Evolutionary conservation across 2,797 vertebrate genomes (phyloP).

Genomic region (Carapus acus): DNA sequence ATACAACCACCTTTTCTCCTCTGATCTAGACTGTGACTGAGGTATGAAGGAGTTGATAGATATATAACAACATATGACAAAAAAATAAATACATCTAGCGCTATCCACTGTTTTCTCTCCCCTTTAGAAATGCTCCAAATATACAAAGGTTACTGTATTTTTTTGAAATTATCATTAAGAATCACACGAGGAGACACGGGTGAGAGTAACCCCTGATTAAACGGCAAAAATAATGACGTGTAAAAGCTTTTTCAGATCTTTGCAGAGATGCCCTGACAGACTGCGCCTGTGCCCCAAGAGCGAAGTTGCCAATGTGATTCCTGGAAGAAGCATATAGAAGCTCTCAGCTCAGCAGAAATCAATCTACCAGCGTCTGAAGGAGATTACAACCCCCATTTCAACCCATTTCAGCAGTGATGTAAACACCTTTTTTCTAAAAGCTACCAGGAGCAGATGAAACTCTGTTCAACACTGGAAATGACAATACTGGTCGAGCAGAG

Average conservation of each 20-base stretch:
- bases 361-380: slow-evolving; percentile 48
- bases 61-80: too few relatives aligned
- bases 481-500: slow-evolving; percentile 53
- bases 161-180: too few relatives aligned
- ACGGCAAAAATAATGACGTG: neutral
- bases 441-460: slow-evolving; percentile 40
- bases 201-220: too few relatives aligned
- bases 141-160: too few relatives aligned
- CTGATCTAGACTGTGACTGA: too few relatives aligned
- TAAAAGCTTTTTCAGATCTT: slow-evolving; percentile 21
- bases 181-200: too few relatives aligned
- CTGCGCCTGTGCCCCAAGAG: slow-evolving; percentile 41
- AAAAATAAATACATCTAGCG: too few relatives aligned
- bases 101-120: too few relatives aligned
- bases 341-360: slow-evolving; percentile 34
- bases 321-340: neutral
- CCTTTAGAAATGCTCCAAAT: too few relatives aligned
- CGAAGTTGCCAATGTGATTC: slow-evolving; percentile 43
- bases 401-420: slow-evolving; percentile 61
- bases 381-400: slow-evolving; percentile 41
- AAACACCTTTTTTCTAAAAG: slow-evolving; percentile 51
- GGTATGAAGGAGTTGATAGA: too few relatives aligned
- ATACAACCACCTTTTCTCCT: too few relatives aligned
- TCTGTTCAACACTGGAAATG: slow-evolving; percentile 36
- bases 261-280: slow-evolving; percentile 19